Conservation (phyloP, 1,140 invertebrate species). For the Monomorium pharaonis region DNA sequence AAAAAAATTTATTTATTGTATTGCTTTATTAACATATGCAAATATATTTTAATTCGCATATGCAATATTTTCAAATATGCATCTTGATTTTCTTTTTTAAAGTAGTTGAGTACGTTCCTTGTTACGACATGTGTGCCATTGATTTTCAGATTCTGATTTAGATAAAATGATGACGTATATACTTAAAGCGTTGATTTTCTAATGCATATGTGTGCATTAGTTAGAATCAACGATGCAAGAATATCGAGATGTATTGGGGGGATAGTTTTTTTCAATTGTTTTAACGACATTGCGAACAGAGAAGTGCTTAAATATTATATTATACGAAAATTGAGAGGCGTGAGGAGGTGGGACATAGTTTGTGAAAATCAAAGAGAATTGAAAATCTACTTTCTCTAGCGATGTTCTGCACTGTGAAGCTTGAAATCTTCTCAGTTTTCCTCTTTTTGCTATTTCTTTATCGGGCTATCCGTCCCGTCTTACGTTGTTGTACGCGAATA, state of each 20-base stretch:
- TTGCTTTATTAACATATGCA: not conserved
- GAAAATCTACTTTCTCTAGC: slow-evolving; percentile 49
- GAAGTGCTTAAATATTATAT: slow-evolving; percentile 15
- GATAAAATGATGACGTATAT: slow-evolving; percentile 59
- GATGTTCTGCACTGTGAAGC: slow-evolving; percentile 50
- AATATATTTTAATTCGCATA: not conserved
- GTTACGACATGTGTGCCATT: slow-evolving; percentile 61
- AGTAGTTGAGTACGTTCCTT: not conserved
- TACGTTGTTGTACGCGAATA: slow-evolving; percentile 27
- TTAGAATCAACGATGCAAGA: not conserved
- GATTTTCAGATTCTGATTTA: slow-evolving; percentile 78
- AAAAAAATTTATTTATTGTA: too few relatives aligned
- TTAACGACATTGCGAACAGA: slow-evolving; percentile 1
- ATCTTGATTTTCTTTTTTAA: slow-evolving; percentile 5
- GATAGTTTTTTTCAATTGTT: slow-evolving; percentile 4
- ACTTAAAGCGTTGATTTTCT: slow-evolving; percentile 4
- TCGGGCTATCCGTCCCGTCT: slow-evolving; percentile 52
- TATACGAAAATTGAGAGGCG: not conserved
- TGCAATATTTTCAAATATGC: not conserved
- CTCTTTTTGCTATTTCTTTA: slow-evolving; percentile 64
- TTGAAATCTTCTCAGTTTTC: slow-evolving; percentile 62
- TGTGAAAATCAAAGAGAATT: slow-evolving; percentile 59
- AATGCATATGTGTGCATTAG: not conserved
- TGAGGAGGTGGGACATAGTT: slow-evolving; percentile 5
- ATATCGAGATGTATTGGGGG: slow-evolving; percentile 10